Conservation (phyloP, 2,113 vertebrate species). For the Calonectris borealis region DNA sequence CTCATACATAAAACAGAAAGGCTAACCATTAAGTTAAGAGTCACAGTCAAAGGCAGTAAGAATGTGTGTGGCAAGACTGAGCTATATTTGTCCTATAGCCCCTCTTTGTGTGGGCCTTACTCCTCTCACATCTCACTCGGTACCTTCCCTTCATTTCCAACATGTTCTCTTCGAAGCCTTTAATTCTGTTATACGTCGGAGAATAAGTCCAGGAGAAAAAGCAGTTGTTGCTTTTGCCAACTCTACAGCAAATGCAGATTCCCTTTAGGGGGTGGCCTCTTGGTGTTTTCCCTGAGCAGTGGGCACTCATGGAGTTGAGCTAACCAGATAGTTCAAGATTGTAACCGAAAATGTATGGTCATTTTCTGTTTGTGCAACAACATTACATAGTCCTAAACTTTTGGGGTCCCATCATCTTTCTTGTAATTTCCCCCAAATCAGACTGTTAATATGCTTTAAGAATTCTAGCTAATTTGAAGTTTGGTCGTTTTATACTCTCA, state of each 20-base stretch:
- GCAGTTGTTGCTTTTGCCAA: not conserved
- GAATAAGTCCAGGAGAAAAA: not conserved
- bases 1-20: not conserved
- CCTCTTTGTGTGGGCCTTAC: not conserved
- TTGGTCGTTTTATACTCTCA: not conserved
- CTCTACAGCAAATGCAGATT: not conserved
- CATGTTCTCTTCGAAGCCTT: not conserved
- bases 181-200: not conserved
- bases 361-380: not conserved
- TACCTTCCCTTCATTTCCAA: not conserved
- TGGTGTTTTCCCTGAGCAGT: not conserved
- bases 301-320: not conserved
- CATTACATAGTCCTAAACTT: not conserved
- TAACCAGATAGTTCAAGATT: not conserved
- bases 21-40: not conserved
- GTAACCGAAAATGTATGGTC: not conserved
- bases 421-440: not conserved
- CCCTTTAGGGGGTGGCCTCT: no score
- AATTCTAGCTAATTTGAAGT: not conserved
- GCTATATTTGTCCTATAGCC: not conserved
- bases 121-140: not conserved
- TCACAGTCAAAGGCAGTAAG: not conserved
- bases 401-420: not conserved
- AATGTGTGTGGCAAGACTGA: not conserved
- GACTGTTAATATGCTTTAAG: not conserved